phyloP scores from a whole-genome alignment of 1,140 invertebrate species.

The Belonocnema kinseyi region DNA sequence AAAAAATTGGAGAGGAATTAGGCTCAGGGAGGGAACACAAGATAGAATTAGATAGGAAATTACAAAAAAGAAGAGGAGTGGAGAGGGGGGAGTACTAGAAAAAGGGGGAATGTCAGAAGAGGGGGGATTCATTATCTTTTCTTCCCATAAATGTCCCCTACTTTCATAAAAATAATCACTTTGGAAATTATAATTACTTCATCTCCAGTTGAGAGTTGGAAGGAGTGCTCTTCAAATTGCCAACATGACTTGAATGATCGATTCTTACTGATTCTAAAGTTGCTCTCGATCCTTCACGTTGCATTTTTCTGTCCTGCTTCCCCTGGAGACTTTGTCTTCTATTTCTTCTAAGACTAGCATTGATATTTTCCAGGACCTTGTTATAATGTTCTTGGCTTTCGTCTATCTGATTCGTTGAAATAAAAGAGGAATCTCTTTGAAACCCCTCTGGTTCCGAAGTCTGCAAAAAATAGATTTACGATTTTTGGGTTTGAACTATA shows the following conservation, averaged over 20 bases:
- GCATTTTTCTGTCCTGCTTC: slow-evolving; percentile 49
- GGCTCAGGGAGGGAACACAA: too few relatives aligned
- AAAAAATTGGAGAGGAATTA: too few relatives aligned
- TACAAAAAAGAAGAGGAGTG: too few relatives aligned
- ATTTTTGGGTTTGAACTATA: too few relatives aligned
- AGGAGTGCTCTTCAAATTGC: slow-evolving; percentile 50
- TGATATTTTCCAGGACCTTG: slow-evolving; percentile 54
- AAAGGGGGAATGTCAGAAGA: too few relatives aligned
- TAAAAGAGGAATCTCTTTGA: slow-evolving; percentile 11
- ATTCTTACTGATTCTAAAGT: slow-evolving; percentile 49
- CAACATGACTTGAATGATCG: slow-evolving; percentile 47
- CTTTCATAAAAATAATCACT: not conserved
- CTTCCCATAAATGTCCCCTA: too few relatives aligned
- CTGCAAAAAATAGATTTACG: slow-evolving; percentile 14
- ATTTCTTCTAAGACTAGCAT: slow-evolving; percentile 53
- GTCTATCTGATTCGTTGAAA: not conserved
- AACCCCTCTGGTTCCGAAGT: slow-evolving; percentile 2
- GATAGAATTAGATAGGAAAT: too few relatives aligned
- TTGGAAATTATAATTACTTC: slow-evolving; percentile 30
- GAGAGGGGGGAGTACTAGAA: too few relatives aligned
- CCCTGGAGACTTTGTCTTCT: slow-evolving; percentile 40
- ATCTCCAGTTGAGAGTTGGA: slow-evolving; percentile 55
- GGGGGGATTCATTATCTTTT: not conserved
- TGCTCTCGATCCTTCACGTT: slow-evolving; percentile 47
- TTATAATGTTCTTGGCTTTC: slow-evolving; percentile 56